phyloP scores from a whole-genome alignment of 2,113 vertebrate species.

The Zonotrichia leucophrys region DNA sequence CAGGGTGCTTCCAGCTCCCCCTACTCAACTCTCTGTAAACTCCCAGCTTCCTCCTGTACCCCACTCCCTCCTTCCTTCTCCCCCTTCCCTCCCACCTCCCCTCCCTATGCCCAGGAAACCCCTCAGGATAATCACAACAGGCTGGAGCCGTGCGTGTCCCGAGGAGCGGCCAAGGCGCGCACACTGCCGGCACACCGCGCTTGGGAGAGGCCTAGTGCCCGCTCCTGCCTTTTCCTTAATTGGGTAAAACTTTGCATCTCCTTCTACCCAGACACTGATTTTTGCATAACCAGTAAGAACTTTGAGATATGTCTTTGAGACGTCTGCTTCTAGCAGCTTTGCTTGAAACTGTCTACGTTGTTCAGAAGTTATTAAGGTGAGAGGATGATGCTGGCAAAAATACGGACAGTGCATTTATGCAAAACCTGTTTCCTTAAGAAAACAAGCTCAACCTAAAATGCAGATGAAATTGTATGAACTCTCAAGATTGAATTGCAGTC shows the following conservation, averaged over 20 bases:
- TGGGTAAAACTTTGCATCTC: not conserved
- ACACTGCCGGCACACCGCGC: not conserved
- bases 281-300: not conserved
- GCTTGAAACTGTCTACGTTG: not conserved
- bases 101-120: not conserved
- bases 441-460: not conserved
- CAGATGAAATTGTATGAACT: not conserved
- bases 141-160: not conserved
- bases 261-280: not conserved
- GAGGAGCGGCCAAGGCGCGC: not conserved
- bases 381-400: not conserved
- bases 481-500: not conserved
- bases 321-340: not conserved
- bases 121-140: not conserved
- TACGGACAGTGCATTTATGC: not conserved
- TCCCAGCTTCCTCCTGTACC: not conserved
- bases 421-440: slow-evolving; percentile 15
- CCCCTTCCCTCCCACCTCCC: not conserved
- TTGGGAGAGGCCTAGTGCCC: rapidly evolving
- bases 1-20: not conserved
- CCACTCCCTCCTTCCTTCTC: not conserved
- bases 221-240: not conserved
- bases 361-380: not conserved
- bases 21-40: not conserved
- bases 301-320: not conserved